Evolutionary conservation across 2,113 vertebrate species (phyloP).

Genomic region (Cynocephalus volans): DNA sequence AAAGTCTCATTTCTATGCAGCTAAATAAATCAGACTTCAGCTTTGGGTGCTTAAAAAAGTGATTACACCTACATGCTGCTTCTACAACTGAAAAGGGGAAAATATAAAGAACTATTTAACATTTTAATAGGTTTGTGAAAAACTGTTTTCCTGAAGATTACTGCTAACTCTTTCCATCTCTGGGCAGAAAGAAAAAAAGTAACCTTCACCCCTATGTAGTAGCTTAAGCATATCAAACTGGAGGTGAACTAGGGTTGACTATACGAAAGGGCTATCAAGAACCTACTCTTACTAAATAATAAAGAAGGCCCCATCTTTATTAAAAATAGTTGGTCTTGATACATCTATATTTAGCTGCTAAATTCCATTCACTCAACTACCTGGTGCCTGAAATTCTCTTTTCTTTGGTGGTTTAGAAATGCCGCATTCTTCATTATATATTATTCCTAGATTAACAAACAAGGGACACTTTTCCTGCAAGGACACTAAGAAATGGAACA

Average conservation of each 20-base stretch:
- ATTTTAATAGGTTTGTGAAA: constrained; percentile 44
- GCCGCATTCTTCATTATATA: neutral
- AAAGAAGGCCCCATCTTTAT: neutral
- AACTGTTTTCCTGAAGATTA: neutral
- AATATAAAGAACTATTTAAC: neutral
- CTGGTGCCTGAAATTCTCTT: neutral
- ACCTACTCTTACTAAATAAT: neutral
- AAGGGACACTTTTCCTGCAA: neutral
- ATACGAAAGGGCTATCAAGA: neutral
- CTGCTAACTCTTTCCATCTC: neutral
- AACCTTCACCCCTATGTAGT: neutral
- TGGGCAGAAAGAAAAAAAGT: neutral
- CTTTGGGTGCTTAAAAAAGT: neutral
- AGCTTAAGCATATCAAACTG: neutral
- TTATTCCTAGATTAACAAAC: neutral
- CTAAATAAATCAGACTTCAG: neutral
- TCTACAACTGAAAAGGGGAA: neutral
- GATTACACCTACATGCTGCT: neutral
- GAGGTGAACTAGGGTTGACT: neutral
- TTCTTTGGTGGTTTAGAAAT: neutral
- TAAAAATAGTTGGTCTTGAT: neutral
- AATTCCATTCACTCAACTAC: neutral
- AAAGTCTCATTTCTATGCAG: neutral
- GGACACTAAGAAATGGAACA: neutral
- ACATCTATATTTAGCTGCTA: neutral